Percentiles rank a stretch among this genome's conserved stretches.
Evolutionary conservation across 2,113 vertebrate genomes (phyloP).

Genomic region (Labrus mixtus): DNA sequence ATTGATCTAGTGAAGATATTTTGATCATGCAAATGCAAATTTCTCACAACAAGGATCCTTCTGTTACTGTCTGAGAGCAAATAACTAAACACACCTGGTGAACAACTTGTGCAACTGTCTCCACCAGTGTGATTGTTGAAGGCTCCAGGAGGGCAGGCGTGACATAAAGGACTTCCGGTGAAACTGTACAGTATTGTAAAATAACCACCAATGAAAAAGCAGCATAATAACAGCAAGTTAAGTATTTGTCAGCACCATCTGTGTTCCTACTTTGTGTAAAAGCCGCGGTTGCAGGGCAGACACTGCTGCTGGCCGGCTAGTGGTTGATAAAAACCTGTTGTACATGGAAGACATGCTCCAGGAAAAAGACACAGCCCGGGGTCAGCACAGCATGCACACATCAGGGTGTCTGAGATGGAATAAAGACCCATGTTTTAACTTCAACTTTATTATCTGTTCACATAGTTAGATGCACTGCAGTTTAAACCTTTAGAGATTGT

Average conservation of each 20-base stretch:
- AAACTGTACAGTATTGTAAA: constrained; percentile 68
- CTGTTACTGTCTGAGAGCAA: not conserved
- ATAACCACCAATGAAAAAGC: not conserved
- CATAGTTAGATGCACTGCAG: not conserved
- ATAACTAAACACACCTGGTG: constrained; percentile 78
- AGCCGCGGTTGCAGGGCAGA: constrained; percentile 84
- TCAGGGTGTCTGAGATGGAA: constrained; percentile 75
- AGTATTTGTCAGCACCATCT: not conserved
- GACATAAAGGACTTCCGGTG: constrained; percentile 81
- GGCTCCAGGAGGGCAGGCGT: constrained; percentile 83
- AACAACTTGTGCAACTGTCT: constrained; percentile 81
- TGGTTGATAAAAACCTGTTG: constrained; percentile 85
- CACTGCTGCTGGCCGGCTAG: constrained; percentile 81
- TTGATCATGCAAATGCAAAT: not conserved
- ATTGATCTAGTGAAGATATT: not conserved
- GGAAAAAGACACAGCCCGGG: constrained; percentile 80
- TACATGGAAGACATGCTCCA: constrained; percentile 82
- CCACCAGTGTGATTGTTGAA: constrained; percentile 82
- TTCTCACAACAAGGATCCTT: not conserved
- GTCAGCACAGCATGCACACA: constrained; percentile 83
- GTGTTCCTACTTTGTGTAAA: constrained; percentile 83
- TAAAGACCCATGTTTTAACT: not conserved
- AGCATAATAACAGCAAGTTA: not conserved
- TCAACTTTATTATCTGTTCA: not conserved
- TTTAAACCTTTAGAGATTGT: not conserved